Evolutionary conservation across 2,888 invertebrate species (phyloP), one percentile per base, ranked within the genome.

Genomic region (Cerceris rybyensis): DNA sequence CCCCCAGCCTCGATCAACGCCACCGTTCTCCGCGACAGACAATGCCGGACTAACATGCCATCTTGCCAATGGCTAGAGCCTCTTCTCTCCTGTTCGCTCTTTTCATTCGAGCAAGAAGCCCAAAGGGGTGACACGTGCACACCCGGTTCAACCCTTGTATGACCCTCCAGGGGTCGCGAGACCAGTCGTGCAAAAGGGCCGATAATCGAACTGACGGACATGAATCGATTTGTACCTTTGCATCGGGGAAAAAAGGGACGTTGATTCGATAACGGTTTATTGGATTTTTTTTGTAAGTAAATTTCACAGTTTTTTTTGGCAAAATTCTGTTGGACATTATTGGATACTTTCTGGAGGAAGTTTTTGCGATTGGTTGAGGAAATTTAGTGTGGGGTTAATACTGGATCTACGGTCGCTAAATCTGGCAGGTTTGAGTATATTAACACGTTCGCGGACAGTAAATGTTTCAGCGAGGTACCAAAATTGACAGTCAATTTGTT

Each of bases 21-120:
- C 39, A 58, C 59, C 81, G 86, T 74, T 43, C 84, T 75, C 70
- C 59, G 64, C 80, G 76, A 78, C 79, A 80, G 84, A 85, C 87
- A 82, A 81, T 78, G 74, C 57, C 75, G 74, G 78, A 87, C 87
- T 87, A 76, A 72, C 64, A 54, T 68, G 79, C 65, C 65, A 75
- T 73, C 77, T 69, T 69, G 59, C 54, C 64, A 49, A 49, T 65
- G 58, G 69, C 50, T 49, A 64, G 71, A 43, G 72, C 61, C 63
- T 68, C 65, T 72, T 58, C 59, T 70, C 64, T 43, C 42, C 41
- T 65, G 41, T 54, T 49, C 43, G 60, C 41, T 50, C 64, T 61
- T 58, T 72, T 46, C 13, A 43, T 50, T 13, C 55, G 28, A 39
- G 39, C 61, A 65, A 60, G 54, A 61, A 55, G 68, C 74, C 83